Conservation (phyloP, 2,888 invertebrate species). For the Leuctra nigra region DNA sequence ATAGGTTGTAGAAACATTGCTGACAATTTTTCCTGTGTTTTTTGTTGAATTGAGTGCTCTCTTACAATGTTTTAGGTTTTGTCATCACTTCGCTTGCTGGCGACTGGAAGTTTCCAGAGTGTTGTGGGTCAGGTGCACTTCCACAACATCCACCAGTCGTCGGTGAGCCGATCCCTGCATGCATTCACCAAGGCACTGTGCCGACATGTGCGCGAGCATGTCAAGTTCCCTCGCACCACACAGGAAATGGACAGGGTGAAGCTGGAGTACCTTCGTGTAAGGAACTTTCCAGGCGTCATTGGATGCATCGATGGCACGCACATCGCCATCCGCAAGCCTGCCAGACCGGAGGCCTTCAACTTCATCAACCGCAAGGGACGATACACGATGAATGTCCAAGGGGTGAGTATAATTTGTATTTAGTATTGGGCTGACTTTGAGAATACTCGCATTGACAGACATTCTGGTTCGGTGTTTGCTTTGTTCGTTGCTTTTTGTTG, state of each 20-base stretch:
- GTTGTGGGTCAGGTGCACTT: neutral
- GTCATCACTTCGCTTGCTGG: neutral
- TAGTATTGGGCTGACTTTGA: too few relatives aligned
- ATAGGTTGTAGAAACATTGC: too few relatives aligned
- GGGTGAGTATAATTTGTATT: neutral
- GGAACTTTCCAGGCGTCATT: conserved; percentile 19
- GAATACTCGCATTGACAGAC: too few relatives aligned
- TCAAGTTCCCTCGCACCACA: neutral
- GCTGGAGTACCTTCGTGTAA: neutral
- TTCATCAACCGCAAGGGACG: neutral
- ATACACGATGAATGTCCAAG: neutral
- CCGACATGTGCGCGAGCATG: neutral
- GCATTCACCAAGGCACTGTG: neutral
- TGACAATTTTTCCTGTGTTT: too few relatives aligned
- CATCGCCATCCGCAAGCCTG: conserved; percentile 9
- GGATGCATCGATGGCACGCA: conserved; percentile 22
- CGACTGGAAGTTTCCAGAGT: neutral
- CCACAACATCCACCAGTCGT: neutral
- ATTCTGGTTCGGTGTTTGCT: too few relatives aligned
- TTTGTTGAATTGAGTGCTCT: too few relatives aligned
- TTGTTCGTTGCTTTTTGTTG: too few relatives aligned
- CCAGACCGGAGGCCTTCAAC: neutral
- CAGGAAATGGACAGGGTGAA: neutral
- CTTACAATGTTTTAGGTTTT: neutral
- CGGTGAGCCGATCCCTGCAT: neutral